phyloP scores from a whole-genome alignment of 2,113 vertebrate species.

The Perca fluviatilis region DNA sequence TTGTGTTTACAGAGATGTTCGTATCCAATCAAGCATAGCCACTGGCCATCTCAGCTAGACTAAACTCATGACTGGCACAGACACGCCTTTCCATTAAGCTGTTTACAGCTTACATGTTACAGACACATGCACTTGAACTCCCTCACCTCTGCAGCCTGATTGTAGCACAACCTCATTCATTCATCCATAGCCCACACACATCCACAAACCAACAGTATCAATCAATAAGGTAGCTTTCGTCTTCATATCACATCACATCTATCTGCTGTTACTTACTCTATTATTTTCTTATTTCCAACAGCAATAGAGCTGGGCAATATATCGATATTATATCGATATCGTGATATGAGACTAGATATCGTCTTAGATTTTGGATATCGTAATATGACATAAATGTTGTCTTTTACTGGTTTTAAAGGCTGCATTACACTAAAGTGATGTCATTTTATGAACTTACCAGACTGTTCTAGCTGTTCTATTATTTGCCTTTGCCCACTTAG shows the following conservation, averaged over 20 bases:
- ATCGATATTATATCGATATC: too few relatives aligned
- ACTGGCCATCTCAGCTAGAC: constrained; percentile 2
- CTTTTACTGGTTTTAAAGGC: too few relatives aligned
- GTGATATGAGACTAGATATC: too few relatives aligned
- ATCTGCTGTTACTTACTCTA: neutral
- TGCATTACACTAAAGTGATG: too few relatives aligned
- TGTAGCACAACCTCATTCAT: constrained; percentile 14
- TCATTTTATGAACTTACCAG: too few relatives aligned
- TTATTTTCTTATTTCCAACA: too few relatives aligned
- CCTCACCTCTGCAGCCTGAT: too few relatives aligned
- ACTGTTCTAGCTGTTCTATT: too few relatives aligned
- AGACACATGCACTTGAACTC: neutral
- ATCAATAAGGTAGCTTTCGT: neutral
- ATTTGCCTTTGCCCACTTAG: too few relatives aligned
- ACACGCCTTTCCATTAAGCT: neutral
- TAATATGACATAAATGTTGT: too few relatives aligned
- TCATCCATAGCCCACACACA: neutral
- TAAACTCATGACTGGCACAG: neutral
- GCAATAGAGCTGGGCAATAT: neutral
- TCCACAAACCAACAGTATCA: neutral
- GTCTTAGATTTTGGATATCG: too few relatives aligned
- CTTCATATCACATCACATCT: neutral
- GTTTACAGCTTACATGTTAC: neutral
- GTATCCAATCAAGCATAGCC: constrained; percentile 6
- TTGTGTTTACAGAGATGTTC: constrained; percentile 14